These are phyloP conservation scores for Copsychus sechellarum DNA, from an alignment of 2,113 vertebrate genomes.

Conservation along the genomic window DNA sequence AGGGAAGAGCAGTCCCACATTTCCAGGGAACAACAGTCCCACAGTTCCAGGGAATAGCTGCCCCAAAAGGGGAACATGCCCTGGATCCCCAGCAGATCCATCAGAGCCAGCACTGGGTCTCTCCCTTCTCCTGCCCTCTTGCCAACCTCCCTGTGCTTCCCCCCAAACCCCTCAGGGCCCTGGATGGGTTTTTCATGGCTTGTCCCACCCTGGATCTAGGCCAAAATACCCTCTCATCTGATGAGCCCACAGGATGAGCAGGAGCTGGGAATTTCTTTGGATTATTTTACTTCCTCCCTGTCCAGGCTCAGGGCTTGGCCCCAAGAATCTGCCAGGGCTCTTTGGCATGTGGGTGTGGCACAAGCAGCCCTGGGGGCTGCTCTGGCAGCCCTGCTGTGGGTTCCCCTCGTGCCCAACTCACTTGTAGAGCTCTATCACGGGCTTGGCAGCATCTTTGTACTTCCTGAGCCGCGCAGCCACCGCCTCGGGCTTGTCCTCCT, in stretches of 20 bases:
- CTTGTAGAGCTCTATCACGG: constrained; percentile 93
- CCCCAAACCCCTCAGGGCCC: fast-evolving
- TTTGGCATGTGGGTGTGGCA: fast-evolving
- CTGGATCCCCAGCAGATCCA: background rate
- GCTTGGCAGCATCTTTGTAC: constrained; percentile 95
- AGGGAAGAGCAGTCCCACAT: background rate
- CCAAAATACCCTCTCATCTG: background rate
- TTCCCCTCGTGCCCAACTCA: constrained; percentile 57
- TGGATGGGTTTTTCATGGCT: background rate
- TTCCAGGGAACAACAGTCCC: background rate
- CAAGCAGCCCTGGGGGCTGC: background rate
- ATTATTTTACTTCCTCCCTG: fast-evolving
- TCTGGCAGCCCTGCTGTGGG: background rate
- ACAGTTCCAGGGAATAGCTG: too few species aligned
- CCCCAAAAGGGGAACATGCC: background rate
- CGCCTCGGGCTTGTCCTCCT: constrained; percentile 90
- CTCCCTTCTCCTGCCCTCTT: background rate
- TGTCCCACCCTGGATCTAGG: background rate
- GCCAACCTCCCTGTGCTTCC: background rate
- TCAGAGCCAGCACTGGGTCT: fast-evolving
- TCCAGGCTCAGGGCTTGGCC: background rate
- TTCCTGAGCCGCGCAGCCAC: constrained; percentile 86
- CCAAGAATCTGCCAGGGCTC: background rate
- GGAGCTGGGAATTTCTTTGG: background rate
- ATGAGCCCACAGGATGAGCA: background rate